Base-by-base conservation (phyloP, 2,888 invertebrate genomes). In the Cerceris rybyensis region DNA sequence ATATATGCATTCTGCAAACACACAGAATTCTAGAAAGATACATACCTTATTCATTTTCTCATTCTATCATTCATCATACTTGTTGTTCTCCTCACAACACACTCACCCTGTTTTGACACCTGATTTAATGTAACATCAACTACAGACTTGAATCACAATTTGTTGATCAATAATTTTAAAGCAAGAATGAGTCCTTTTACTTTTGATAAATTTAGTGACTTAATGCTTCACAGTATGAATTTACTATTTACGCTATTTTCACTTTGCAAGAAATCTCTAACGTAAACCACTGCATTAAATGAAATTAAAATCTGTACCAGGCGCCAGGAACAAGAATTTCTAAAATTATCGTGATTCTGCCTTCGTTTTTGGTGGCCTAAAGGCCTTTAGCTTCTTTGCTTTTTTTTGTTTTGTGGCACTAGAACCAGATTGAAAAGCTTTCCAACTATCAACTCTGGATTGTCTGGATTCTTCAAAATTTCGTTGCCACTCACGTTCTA, bases 381-480 rank as follows among this genome's bases (percentile, higher is more conserved):
- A 98, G 42, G 95, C 94, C 93, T 96, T 96, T 85, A 96, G 94
- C 92, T 97, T 97, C 93, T 96, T 96, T 78, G 94, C 95, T 89
- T 97, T 95, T 92, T 97, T 97, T 83, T 95, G 95, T 91, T 96
- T 96, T 68, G 95, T 94, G 14, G 93, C 90, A 59, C 87, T 89
- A 6, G 90, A 88, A 50, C 92, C 92, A 0, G 97, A 96, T 92
- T 97, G 97, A 91, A 98, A 98, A 42, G 95, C 96, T 89, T 98
- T 97, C 98, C 98, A 98, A 91, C 98, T 98, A 81, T 97, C 97
- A 0, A 98, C 98, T 80, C 98, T 94, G 88, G 96, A 97, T 93
- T 98, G 98, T 80, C 98, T 94, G 57, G 98, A 98, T 93, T 98
- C 98, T 95, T 99, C 99, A 93, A 98, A 99, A 93, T 99, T 99